These are phyloP conservation scores for Cheilosia vernalis DNA, from an alignment of 2,888 invertebrate genomes.

Conservation along the genomic window DNA sequence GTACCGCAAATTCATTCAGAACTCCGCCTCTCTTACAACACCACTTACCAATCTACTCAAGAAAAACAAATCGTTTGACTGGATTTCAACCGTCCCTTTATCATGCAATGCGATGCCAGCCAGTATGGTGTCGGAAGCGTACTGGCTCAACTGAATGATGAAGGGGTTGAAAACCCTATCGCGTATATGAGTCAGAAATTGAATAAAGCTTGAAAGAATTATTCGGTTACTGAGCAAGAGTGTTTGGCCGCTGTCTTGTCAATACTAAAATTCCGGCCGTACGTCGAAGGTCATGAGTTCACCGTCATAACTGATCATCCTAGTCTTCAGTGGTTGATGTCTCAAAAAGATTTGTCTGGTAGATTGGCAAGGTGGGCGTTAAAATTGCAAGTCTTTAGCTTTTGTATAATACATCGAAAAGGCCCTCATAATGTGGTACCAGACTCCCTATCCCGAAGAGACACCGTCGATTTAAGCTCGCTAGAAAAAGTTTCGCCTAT, in stretches of 20 bases:
- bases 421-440: constrained; percentile 76
- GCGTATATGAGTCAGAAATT: too few relatives aligned
- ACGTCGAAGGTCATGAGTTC: too few relatives aligned
- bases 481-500: constrained; percentile 12
- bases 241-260: too few relatives aligned
- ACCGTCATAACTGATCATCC: too few relatives aligned
- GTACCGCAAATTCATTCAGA: constrained; percentile 47
- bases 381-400: constrained; percentile 76
- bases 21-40: too few relatives aligned
- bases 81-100: constrained; percentile 40
- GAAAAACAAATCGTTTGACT: constrained; percentile 18
- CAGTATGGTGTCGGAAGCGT: constrained; percentile 25
- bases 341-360: too few relatives aligned
- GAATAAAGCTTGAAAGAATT: too few relatives aligned
- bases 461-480: constrained; percentile 11
- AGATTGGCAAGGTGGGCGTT: too few relatives aligned
- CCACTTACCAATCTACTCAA: constrained; percentile 35
- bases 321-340: too few relatives aligned
- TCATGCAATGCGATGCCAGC: constrained; percentile 46
- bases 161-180: constrained; percentile 7
- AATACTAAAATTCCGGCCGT: too few relatives aligned
- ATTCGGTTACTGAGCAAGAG: constrained; percentile 76
- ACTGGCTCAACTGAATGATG: constrained; percentile 23
- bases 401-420: constrained; percentile 74
- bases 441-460: constrained; percentile 71